Evolutionary conservation across 35 echinoderm and acorn worm genomes (phyloP).

Genomic region (Anneissia japonica): DNA sequence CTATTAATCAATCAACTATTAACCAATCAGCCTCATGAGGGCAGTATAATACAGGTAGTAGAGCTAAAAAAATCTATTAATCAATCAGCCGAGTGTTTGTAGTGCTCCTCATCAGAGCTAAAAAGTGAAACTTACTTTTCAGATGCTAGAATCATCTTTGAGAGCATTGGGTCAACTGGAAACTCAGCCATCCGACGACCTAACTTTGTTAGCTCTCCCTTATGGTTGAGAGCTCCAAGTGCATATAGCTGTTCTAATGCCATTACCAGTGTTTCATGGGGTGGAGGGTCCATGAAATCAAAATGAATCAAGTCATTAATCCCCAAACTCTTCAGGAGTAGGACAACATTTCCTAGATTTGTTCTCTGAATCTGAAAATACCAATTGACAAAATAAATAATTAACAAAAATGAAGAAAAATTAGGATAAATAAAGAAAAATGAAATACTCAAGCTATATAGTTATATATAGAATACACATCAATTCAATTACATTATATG

Average conservation of each 20-base stretch:
- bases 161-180: slow-evolving; percentile 89
- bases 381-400: background rate
- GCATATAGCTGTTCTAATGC: slow-evolving; percentile 94
- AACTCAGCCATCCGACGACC: slow-evolving; percentile 92
- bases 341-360: slow-evolving; percentile 87
- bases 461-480: too few species aligned
- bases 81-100: too few species aligned
- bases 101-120: too few species aligned
- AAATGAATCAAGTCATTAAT: slow-evolving; percentile 98
- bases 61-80: too few species aligned
- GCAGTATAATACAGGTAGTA: too few species aligned
- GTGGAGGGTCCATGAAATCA: slow-evolving; percentile 95
- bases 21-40: too few species aligned
- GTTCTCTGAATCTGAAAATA: slow-evolving; percentile 86
- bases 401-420: too few species aligned
- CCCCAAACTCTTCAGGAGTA: slow-evolving; percentile 82
- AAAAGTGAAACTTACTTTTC: slow-evolving; percentile 72
- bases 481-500: too few species aligned
- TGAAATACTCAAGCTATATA: too few species aligned
- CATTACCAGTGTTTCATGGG: slow-evolving; percentile 94
- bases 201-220: slow-evolving; percentile 90
- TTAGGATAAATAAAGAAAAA: too few species aligned
- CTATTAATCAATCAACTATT: too few species aligned
- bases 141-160: slow-evolving; percentile 96
- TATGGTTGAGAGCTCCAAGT: slow-evolving; percentile 92